Conservation (phyloP, 2,797 vertebrate genomes). For the Myoxocephalus aenaeus region DNA sequence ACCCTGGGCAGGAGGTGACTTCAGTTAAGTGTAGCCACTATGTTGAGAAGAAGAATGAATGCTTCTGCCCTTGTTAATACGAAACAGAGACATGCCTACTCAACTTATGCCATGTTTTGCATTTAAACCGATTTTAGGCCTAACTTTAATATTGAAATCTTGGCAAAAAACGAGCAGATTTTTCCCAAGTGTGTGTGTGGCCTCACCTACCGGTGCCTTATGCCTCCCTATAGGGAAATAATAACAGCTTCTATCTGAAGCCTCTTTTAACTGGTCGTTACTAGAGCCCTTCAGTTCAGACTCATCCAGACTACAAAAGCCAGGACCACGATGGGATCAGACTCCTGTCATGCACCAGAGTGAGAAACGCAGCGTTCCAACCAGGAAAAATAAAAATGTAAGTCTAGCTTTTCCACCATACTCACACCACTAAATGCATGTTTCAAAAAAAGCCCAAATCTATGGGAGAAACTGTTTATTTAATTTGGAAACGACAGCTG, state of each 20-base stretch:
- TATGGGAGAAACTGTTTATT: slow-evolving; percentile 74
- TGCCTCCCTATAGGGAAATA: slow-evolving; percentile 61
- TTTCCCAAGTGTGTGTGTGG: slow-evolving; percentile 62
- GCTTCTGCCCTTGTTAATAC: slow-evolving; percentile 29
- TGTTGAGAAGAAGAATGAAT: slow-evolving; percentile 26
- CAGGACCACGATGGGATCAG: slow-evolving; percentile 58
- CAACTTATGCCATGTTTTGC: slow-evolving; percentile 7
- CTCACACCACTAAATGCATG: slow-evolving; percentile 83
- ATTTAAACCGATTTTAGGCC: slow-evolving; percentile 27
- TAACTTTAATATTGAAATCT: slow-evolving; percentile 23
- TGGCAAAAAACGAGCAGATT: slow-evolving; percentile 41
- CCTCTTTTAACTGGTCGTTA: slow-evolving; percentile 70
- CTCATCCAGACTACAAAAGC: slow-evolving; percentile 70
- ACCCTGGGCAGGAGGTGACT: slow-evolving; percentile 11
- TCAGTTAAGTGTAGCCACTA: slow-evolving; percentile 34
- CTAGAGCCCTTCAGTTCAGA: slow-evolving; percentile 63
- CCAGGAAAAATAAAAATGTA: slow-evolving; percentile 78
- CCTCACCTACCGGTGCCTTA: slow-evolving; percentile 63
- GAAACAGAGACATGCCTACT: slow-evolving; percentile 29
- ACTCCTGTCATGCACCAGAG: slow-evolving; percentile 65
- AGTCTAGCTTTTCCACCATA: slow-evolving; percentile 78
- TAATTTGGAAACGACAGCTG: slow-evolving; percentile 74
- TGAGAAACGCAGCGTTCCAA: slow-evolving; percentile 70
- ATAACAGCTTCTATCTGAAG: slow-evolving; percentile 77
- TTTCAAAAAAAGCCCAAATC: slow-evolving; percentile 75